Conservation (phyloP, 2,113 vertebrate species). For the Pterophyllum scalare region DNA sequence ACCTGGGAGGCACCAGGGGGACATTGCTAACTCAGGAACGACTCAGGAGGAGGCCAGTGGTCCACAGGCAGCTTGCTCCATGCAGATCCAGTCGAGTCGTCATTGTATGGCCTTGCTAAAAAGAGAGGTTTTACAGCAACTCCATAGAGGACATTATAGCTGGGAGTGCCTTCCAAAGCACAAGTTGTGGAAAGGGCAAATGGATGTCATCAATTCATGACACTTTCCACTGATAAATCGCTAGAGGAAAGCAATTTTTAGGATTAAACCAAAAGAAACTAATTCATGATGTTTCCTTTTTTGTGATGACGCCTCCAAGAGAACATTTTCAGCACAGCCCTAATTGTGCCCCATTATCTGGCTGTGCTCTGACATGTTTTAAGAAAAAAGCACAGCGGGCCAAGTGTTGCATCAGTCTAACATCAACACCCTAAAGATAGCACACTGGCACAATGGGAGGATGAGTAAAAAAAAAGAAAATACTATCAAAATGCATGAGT, state of each 20-base stretch:
- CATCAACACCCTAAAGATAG: slow-evolving; percentile 67
- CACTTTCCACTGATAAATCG: slow-evolving; percentile 49
- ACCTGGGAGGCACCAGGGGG: slow-evolving; percentile 73
- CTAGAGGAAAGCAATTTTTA: slow-evolving; percentile 56
- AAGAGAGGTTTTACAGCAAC: slow-evolving; percentile 29
- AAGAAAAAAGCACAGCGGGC: slow-evolving; percentile 58
- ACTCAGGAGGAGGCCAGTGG: slow-evolving; percentile 56
- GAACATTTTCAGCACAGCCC: slow-evolving; percentile 49
- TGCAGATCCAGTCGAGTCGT: slow-evolving; percentile 28
- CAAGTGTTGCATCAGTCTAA: slow-evolving; percentile 74
- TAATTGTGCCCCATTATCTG: slow-evolving; percentile 63
- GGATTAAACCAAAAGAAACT: slow-evolving; percentile 53
- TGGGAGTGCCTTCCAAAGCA: slow-evolving; percentile 43
- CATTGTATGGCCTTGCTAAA: slow-evolving; percentile 25
- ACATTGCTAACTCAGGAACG: slow-evolving; percentile 68
- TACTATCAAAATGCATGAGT: slow-evolving; percentile 45
- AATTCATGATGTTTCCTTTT: slow-evolving; percentile 40
- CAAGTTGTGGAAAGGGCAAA: slow-evolving; percentile 63
- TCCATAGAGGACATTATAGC: slow-evolving; percentile 50
- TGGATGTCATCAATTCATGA: slow-evolving; percentile 64
- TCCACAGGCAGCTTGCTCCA: slow-evolving; percentile 42
- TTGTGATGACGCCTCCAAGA: slow-evolving; percentile 38
- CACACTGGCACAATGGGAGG: slow-evolving; percentile 51
- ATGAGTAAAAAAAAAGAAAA: slow-evolving; percentile 24
- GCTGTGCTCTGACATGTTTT: slow-evolving; percentile 53